Conservation (phyloP, 2,113 vertebrate genomes). For the Esox niger region DNA sequence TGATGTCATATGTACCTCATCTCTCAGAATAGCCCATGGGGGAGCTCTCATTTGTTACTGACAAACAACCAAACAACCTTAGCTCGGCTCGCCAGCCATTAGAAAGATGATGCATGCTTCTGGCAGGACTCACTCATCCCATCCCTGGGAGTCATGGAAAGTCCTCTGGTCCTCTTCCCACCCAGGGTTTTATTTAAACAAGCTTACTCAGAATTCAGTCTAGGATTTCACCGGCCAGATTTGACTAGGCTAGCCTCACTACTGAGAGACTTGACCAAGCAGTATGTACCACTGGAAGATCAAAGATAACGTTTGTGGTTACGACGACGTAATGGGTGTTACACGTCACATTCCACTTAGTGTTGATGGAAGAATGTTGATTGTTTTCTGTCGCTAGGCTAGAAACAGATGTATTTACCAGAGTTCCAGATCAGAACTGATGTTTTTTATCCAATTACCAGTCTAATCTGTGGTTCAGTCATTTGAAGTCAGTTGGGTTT, state of each 20-base stretch:
- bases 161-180: slow-evolving; percentile 28
- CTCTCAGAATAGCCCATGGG: slow-evolving; percentile 9
- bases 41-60: slow-evolving; percentile 28
- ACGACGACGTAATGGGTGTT: background rate
- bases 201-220: slow-evolving; percentile 15
- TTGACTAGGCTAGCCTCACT: background rate
- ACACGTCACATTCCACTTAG: background rate
- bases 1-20: slow-evolving; percentile 18
- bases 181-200: slow-evolving; percentile 7
- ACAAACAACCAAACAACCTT: slow-evolving; percentile 38
- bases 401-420: too few relatives aligned
- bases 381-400: too few relatives aligned
- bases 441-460: too few relatives aligned
- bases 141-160: slow-evolving; percentile 39
- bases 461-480: too few relatives aligned
- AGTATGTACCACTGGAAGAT: background rate
- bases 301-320: background rate
- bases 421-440: too few relatives aligned
- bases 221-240: background rate
- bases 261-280: background rate
- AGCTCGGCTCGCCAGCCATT: background rate
- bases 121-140: slow-evolving; percentile 25
- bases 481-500: too few relatives aligned
- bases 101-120: slow-evolving; percentile 21
- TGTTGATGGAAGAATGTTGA: too few relatives aligned